Evolutionary conservation across 2,888 invertebrate species (phyloP).

Genomic region (Crossocerus cetratus): DNA sequence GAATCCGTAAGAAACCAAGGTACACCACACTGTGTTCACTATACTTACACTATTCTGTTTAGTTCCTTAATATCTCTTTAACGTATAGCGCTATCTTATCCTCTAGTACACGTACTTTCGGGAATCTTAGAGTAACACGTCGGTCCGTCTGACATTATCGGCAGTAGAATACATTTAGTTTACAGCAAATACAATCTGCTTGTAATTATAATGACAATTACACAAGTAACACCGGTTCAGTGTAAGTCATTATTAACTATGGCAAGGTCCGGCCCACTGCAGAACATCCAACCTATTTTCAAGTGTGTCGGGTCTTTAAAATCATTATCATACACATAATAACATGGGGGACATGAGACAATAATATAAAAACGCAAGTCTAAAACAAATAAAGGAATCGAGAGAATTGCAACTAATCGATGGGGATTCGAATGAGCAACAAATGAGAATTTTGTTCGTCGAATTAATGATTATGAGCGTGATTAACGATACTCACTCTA

Average conservation of each 20-base stretch:
- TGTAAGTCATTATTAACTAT: slow-evolving; percentile 52
- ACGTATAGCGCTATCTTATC: slow-evolving; percentile 30
- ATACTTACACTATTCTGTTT: slow-evolving; percentile 15
- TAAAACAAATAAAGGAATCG: not conserved
- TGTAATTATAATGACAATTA: slow-evolving; percentile 41
- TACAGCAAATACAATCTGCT: slow-evolving; percentile 41
- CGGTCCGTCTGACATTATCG: slow-evolving; percentile 37
- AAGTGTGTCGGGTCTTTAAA: slow-evolving; percentile 9
- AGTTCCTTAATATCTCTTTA: slow-evolving; percentile 9
- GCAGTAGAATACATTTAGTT: slow-evolving; percentile 55
- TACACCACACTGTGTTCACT: slow-evolving; percentile 34
- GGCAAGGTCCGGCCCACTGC: slow-evolving; percentile 64
- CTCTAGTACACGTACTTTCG: slow-evolving; percentile 46
- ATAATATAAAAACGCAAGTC: too few relatives aligned
- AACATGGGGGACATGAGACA: too few relatives aligned
- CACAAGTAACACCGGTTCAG: slow-evolving; percentile 33
- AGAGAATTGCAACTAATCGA: slow-evolving; percentile 12
- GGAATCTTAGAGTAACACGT: slow-evolving; percentile 36
- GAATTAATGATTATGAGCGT: slow-evolving; percentile 25
- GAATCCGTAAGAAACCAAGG: slow-evolving; percentile 49
- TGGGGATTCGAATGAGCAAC: not conserved
- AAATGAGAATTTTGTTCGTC: slow-evolving; percentile 31
- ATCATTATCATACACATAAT: not conserved
- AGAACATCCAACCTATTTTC: slow-evolving; percentile 36
- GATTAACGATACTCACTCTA: slow-evolving; percentile 22